Conservation (phyloP, 1,140 invertebrate species). For the Onthophagus taurus region DNA sequence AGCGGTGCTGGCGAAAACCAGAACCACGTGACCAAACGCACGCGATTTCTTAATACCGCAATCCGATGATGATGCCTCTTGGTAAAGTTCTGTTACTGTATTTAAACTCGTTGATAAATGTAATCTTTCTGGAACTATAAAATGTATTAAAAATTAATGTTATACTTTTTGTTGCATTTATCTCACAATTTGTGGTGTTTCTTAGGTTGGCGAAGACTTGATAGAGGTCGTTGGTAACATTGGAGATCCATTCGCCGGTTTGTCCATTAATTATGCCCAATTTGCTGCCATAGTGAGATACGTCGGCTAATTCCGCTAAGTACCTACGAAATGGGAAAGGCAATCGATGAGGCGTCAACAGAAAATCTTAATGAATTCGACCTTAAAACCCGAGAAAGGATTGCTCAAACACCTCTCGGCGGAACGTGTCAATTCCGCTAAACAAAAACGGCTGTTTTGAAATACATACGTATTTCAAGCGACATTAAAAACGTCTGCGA, state of each 20-base stretch:
- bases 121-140: slow-evolving; percentile 28
- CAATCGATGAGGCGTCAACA: no score
- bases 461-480: no score
- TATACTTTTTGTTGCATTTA: neutral
- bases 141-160: slow-evolving; percentile 2
- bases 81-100: slow-evolving; percentile 21
- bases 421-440: no score
- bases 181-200: slow-evolving; percentile 2
- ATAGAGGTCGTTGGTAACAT: slow-evolving; percentile 34
- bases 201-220: slow-evolving; percentile 15
- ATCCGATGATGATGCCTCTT: slow-evolving; percentile 21
- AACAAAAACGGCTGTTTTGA: no score
- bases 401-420: no score
- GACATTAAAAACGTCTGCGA: no score
- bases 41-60: slow-evolving; percentile 17
- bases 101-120: slow-evolving; percentile 21
- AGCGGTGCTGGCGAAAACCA: slow-evolving; percentile 21
- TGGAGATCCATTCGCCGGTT: slow-evolving; percentile 45
- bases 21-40: slow-evolving; percentile 20
- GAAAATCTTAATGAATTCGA: no score
- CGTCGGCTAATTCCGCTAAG: slow-evolving; percentile 40
- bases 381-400: no score
- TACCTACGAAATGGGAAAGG: no score
- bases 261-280: slow-evolving; percentile 48
- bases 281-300: slow-evolving; percentile 45